Evolutionary conservation across 1,140 invertebrate species (phyloP).

Genomic region (Lepidurus packardi): DNA sequence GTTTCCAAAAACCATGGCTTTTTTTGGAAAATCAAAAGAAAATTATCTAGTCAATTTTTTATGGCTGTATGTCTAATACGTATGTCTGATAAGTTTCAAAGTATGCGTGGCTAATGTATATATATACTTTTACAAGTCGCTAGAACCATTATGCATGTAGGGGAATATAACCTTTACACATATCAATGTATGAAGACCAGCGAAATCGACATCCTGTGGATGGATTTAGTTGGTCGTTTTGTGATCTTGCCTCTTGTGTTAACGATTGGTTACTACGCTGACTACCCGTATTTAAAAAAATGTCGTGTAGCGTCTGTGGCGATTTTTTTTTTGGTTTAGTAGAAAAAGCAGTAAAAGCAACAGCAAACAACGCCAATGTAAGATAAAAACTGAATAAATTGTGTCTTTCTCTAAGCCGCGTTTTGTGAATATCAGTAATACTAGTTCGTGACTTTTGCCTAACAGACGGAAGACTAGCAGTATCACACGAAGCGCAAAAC

Average conservation of each 20-base stretch:
- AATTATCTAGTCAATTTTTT: constrained; percentile 4
- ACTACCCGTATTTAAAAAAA: not conserved
- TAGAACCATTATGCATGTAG: not conserved
- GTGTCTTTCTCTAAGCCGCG: not conserved
- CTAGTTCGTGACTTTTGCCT: not conserved
- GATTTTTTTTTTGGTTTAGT: not conserved
- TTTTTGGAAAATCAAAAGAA: not conserved
- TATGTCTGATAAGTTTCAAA: not conserved
- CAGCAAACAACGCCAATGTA: constrained; percentile 13
- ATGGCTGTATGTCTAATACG: constrained; percentile 12
- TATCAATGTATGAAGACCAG: not conserved
- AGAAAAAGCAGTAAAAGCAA: not conserved
- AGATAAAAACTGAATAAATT: not conserved
- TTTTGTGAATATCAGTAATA: not conserved
- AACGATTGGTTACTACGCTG: not conserved
- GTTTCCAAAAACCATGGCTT: not conserved
- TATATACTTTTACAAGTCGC: not conserved
- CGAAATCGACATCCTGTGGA: constrained; percentile 6
- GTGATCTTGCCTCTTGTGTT: constrained; percentile 3
- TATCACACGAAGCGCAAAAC: too few relatives aligned
- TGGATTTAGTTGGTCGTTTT: not conserved
- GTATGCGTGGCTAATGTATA: not conserved
- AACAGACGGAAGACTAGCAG: not conserved
- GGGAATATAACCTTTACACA: constrained; percentile 19
- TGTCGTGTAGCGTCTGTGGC: not conserved